phyloP scores from a whole-genome alignment of 2,113 vertebrate genomes.

The Nannospalax galili region DNA sequence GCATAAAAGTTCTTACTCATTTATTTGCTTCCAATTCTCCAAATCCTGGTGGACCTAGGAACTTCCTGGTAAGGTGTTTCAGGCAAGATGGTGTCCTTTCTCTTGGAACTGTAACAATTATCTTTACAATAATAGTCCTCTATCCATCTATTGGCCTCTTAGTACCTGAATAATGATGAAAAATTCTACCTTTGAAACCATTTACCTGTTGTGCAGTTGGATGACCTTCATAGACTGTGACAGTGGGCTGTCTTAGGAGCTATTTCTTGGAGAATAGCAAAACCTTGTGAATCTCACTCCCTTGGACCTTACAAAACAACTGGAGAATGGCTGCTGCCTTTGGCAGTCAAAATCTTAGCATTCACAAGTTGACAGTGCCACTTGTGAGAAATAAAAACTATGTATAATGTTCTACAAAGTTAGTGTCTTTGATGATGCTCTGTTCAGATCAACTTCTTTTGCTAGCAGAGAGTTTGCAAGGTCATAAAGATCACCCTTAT shows the following conservation, averaged over 20 bases:
- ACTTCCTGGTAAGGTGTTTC: background rate
- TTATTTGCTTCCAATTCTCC: background rate
- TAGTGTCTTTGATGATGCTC: background rate
- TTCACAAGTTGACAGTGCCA: background rate
- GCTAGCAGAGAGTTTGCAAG: background rate
- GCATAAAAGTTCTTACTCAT: fast-evolving
- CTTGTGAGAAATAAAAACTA: too few species aligned
- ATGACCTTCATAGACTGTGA: background rate
- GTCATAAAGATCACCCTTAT: background rate
- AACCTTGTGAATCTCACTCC: background rate
- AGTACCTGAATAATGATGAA: background rate
- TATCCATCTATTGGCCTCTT: background rate
- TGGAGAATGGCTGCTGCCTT: background rate
- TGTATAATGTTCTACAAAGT: background rate
- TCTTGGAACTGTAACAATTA: background rate
- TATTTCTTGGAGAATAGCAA: background rate
- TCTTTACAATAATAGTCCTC: background rate
- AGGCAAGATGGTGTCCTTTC: background rate
- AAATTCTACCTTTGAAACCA: background rate
- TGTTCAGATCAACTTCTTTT: background rate
- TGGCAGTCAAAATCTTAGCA: background rate
- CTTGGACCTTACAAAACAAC: background rate
- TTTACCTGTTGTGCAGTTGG: background rate
- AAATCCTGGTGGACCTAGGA: background rate
- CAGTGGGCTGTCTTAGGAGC: background rate